Base-by-base conservation (phyloP, 2,797 vertebrate genomes). In the Sebastes baramenuke region DNA sequence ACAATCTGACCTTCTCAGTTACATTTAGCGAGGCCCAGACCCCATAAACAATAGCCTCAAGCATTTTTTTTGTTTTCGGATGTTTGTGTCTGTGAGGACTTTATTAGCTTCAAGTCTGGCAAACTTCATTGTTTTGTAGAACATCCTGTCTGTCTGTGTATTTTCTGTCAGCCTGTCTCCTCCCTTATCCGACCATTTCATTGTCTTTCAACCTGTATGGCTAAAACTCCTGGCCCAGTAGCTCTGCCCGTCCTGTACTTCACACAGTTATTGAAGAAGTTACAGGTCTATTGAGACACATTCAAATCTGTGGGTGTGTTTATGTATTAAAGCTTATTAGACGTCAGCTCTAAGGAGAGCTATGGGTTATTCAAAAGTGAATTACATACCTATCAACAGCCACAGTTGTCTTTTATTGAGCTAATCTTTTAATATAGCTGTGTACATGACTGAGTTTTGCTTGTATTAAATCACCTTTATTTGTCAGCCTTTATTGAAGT, bases 391-490 rank as follows among this genome's bases (percentile, higher is more conserved):
- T 46, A 38, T 55, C 60, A 25, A 2, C 25, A 55, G 69, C 36
- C 46, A 12, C 70, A 67, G 60, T 36, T 61, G 2, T 62, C 14
- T 59, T 78, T 73, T 73, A 70, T 73, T 54, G 12, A 59, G 66
- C 10, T 42, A 3, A 22, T 56, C 65, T 65, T 74, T 76, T 32
- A 68, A 9, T 70, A 9, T 30, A 32, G 20, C 32, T 56, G 9
- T 24, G 2, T 7, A n/a, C 7, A 1, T 74, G 20, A 36, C 30
- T 55, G 25, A 61, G 49, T 20, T 81, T 72, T 27, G 22, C 10
- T 60, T 2, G 22, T 34, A 54, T 75, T 71, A 52, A 69, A 65
- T 78, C 22, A 67, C 6, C 56, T 70, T 77, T 52, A 59, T 70
- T 29, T 60, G 3, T 54, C 14, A 30, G 58, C 58, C n/a, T 75